Conservation (phyloP, 2,888 invertebrate species). For the Chalcis sispes region DNA sequence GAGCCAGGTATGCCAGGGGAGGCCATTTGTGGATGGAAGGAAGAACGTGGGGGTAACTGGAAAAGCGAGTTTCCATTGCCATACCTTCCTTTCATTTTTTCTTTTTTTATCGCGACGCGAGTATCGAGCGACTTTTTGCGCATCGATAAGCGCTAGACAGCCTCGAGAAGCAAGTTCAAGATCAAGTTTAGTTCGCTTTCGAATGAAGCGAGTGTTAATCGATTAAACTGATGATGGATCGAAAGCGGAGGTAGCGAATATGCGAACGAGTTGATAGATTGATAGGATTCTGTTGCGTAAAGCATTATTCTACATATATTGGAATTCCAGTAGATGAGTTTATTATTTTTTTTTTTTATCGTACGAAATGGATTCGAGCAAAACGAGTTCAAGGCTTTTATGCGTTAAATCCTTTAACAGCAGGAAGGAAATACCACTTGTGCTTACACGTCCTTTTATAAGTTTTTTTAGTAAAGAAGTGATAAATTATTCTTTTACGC, state of each 20-base stretch:
- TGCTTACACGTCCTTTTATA: no score
- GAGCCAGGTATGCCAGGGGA: background rate
- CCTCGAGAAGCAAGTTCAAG: slow-evolving; percentile 46
- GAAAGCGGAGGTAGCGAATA: slow-evolving; percentile 21
- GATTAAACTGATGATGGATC: slow-evolving; percentile 18
- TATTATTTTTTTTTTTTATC: no score
- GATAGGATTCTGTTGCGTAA: slow-evolving; percentile 26
- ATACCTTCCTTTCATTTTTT: background rate
- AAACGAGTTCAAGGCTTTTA: background rate
- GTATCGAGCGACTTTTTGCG: background rate
- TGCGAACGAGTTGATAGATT: background rate
- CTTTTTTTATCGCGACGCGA: background rate
- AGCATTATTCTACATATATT: slow-evolving; percentile 8
- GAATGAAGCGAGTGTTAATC: slow-evolving; percentile 13
- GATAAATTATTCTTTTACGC: no score
- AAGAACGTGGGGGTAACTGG: slow-evolving; percentile 20
- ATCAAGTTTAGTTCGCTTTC: slow-evolving; percentile 54
- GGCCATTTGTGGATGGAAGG: slow-evolving; percentile 14
- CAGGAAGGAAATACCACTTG: no score
- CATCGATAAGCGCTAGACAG: background rate
- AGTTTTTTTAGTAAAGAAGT: no score
- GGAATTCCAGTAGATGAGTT: background rate
- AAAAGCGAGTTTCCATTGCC: slow-evolving; percentile 2
- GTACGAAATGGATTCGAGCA: no score
- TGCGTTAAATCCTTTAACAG: no score